These are phyloP conservation scores for Crocallis elinguaria DNA, from an alignment of 2,888 invertebrate species.

Conservation along the genomic window DNA sequence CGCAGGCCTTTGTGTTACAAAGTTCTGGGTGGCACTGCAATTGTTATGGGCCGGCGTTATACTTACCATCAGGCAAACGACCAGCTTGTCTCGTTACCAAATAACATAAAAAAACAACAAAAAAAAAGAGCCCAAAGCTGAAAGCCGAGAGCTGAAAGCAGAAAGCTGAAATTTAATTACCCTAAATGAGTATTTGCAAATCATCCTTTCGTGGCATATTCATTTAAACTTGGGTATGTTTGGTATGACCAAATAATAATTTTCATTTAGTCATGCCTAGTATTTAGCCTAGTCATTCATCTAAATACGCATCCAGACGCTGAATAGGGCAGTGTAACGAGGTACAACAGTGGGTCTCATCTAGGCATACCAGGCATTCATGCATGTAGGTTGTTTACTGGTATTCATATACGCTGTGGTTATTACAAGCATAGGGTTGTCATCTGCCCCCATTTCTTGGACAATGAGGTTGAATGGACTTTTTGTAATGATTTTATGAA, in stretches of 20 bases:
- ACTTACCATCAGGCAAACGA: no score
- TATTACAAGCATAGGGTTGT: conserved; percentile 5
- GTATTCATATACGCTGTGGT: conserved; percentile 6
- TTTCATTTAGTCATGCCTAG: not conserved
- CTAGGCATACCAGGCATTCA: not conserved
- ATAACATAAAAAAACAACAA: no score
- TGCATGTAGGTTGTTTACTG: not conserved
- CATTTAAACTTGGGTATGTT: not conserved
- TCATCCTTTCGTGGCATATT: not conserved
- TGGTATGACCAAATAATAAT: not conserved
- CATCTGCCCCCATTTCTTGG: not conserved
- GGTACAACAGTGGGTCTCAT: conserved; percentile 3
- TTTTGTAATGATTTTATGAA: no score
- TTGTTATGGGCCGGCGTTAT: no score
- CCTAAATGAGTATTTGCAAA: not conserved
- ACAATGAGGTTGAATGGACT: not conserved
- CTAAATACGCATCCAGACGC: conserved; percentile 11
- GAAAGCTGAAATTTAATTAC: not conserved
- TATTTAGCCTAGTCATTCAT: not conserved
- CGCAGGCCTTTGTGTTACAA: no score
- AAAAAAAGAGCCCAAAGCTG: no score
- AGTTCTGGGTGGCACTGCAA: no score
- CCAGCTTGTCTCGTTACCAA: no score
- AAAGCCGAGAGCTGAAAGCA: not conserved
- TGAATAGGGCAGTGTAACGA: conserved; percentile 10